Conservation (phyloP, 2,113 vertebrate species). For the Eulacestoma nigropectus region DNA sequence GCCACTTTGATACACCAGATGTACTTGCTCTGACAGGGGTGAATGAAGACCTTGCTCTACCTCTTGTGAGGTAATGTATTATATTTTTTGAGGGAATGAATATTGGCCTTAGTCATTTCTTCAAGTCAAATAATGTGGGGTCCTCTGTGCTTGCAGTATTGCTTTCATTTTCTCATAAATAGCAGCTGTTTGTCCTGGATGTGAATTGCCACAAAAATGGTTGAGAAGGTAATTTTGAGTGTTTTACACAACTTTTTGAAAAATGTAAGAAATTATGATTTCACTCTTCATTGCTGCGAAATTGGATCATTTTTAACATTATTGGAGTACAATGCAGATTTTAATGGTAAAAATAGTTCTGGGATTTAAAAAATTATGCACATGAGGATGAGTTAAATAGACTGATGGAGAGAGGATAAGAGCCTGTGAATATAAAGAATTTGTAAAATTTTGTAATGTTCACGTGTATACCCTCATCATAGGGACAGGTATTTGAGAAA, state of each 20-base stretch:
- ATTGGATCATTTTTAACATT: neutral
- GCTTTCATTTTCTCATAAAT: neutral
- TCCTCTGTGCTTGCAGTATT: neutral
- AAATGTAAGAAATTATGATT: neutral
- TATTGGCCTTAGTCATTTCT: neutral
- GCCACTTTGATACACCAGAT: neutral
- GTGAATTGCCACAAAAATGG: neutral
- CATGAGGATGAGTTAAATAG: neutral
- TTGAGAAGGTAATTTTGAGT: neutral
- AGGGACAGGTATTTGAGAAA: neutral
- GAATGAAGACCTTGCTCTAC: neutral
- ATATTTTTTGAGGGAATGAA: neutral
- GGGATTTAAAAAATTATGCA: neutral
- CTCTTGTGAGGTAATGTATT: neutral
- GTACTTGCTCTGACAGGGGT: neutral
- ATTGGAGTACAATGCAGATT: neutral
- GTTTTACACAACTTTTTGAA: neutral
- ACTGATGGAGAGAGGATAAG: neutral
- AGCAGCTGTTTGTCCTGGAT: neutral
- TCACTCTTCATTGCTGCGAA: neutral
- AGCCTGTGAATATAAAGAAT: neutral
- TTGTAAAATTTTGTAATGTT: neutral
- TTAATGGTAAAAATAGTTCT: neutral
- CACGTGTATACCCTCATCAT: fast-evolving
- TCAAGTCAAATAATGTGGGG: neutral